Evolutionary conservation across 2,888 invertebrate genomes (phyloP).

Genomic region (Tetropium fuscum): DNA sequence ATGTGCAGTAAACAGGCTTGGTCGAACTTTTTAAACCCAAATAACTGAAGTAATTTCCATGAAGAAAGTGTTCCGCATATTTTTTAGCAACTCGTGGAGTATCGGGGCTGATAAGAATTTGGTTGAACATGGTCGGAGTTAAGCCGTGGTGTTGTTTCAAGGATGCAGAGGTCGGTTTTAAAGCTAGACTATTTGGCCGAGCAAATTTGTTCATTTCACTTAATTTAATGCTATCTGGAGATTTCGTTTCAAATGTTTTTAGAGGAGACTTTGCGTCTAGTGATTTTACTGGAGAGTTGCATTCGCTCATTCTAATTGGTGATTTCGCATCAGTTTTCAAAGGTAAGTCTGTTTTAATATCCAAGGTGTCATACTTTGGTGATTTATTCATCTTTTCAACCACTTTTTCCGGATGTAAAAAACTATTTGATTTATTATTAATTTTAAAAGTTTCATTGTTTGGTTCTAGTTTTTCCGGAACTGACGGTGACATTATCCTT

Average conservation of each 20-base stretch:
- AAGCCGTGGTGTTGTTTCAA: slow-evolving; percentile 86
- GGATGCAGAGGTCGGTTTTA: slow-evolving; percentile 87
- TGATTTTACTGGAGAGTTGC: slow-evolving; percentile 39
- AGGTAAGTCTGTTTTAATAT: slow-evolving; percentile 44
- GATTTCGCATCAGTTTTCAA: slow-evolving; percentile 43
- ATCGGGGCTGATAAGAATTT: slow-evolving; percentile 90
- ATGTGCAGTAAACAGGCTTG: slow-evolving; percentile 91
- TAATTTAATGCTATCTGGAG: slow-evolving; percentile 20
- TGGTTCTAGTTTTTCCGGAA: slow-evolving; percentile 8
- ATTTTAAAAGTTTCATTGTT: slow-evolving; percentile 3
- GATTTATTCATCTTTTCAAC: slow-evolving; percentile 17
- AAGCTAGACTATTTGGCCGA: slow-evolving; percentile 83
- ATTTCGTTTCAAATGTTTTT: slow-evolving; percentile 25
- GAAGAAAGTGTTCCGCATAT: slow-evolving; percentile 88
- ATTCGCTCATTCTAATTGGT: slow-evolving; percentile 34
- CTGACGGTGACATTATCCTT: slow-evolving; percentile 23
- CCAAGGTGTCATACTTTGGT: slow-evolving; percentile 43
- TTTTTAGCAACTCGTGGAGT: slow-evolving; percentile 91
- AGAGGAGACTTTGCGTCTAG: slow-evolving; percentile 23
- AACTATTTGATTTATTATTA: slow-evolving; percentile 3
- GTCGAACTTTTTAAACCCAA: slow-evolving; percentile 92
- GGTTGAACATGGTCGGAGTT: slow-evolving; percentile 84
- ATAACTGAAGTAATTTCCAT: slow-evolving; percentile 93
- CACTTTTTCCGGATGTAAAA: slow-evolving; percentile 30
- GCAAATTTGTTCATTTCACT: slow-evolving; percentile 74